Base-by-base conservation (phyloP, 2,797 vertebrate genomes). In the Chelonia mydas region DNA sequence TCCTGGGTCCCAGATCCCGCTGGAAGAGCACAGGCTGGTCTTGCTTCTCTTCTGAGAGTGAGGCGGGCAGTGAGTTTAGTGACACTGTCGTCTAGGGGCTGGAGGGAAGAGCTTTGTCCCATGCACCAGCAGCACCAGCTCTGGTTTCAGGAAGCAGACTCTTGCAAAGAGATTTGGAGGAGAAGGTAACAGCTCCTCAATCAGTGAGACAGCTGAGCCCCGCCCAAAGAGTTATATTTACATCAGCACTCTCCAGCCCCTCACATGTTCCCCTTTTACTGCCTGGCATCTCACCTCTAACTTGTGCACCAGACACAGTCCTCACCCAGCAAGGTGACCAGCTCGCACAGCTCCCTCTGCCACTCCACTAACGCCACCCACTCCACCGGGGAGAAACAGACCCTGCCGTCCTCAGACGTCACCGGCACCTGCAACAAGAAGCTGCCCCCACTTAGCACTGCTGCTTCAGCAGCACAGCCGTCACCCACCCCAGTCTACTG, bases 261-360 rank as follows among this genome's bases (percentile, higher is more conserved):
- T 13, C 57, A 2, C 3, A 8, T 31, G 57, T 28, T 27, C 27
- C 53, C 54, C 59, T 61, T 12, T 12, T 15, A 61, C 28, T 7
- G 59, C 61, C 61, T n/a, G 61, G 33, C 8, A 11, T 5, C 31
- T 15, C 59, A 61, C 31, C 59, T 59, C 57, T 31, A 15, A 15
- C 59, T 7, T 12, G 27, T 57, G 55, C 55, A 57, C 27, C 55
- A 65, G 31, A n/a, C 55, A 11, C 11, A 4, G 11, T 4, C 59
- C 96, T 95, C 85, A 98, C 98, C 97, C 96, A 98, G 94, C 2
- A 97, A 98, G 10, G 94, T 93, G 82, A 98, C 92, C 1, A 93
- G 94, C 90, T 97, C 88, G 19, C 97, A 95, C n/a, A 95, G 94
- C 5, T 93, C 94, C 88, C 95, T 91, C 91, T 97, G 96, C 33